These are phyloP conservation scores for Hephaestus fuliginosus DNA, from an alignment of 2,797 vertebrate species.

Conservation along the genomic window DNA sequence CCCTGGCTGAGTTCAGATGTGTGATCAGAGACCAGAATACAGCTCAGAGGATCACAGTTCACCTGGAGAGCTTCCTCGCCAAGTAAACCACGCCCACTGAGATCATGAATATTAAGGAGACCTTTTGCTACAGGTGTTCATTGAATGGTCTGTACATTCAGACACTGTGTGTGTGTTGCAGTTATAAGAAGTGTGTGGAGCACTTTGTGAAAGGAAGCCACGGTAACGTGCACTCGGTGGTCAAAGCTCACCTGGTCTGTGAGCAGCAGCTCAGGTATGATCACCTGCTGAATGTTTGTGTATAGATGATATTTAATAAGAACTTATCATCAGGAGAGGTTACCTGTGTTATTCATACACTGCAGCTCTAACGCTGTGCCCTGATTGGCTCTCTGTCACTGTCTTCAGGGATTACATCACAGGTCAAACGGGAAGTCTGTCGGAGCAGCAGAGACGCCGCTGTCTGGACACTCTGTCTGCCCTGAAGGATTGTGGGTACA, in stretches of 20 bases:
- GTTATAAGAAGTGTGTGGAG: conserved; percentile 86
- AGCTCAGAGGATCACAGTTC: conserved; percentile 62
- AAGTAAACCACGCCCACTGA: conserved; percentile 65
- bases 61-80: conserved; percentile 74
- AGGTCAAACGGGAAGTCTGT: conserved; percentile 53
- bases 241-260: conserved; percentile 90
- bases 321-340: too few species aligned
- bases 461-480: conserved; percentile 72
- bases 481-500: conserved; percentile 82
- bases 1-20: conserved; percentile 47
- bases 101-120: not conserved
- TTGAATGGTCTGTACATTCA: too few species aligned
- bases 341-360: too few species aligned
- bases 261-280: conserved; percentile 90
- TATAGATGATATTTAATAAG: too few species aligned
- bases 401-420: conserved; percentile 81
- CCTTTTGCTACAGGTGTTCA: too few species aligned
- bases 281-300: not conserved
- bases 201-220: conserved; percentile 85
- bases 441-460: conserved; percentile 40
- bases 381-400: conserved; percentile 28
- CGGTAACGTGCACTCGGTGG: conserved; percentile 69
- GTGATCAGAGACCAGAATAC: conserved; percentile 61
- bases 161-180: conserved; percentile 65
- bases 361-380: too few species aligned